Evolutionary conservation across 2,888 invertebrate genomes (phyloP).

Genomic region (Andrena flavipes): DNA sequence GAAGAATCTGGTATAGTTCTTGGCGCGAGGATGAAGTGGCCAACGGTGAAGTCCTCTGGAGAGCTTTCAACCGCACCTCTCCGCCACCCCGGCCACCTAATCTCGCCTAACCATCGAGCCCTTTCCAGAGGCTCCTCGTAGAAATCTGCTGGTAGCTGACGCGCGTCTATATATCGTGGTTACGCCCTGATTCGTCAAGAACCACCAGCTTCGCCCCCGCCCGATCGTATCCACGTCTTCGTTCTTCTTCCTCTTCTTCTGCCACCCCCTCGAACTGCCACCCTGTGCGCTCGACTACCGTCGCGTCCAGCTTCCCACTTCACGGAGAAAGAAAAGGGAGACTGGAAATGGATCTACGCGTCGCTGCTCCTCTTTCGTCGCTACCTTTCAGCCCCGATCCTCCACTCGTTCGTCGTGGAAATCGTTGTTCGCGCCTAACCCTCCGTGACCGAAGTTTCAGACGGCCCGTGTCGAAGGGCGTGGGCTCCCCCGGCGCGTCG

Average conservation of each 20-base stretch:
- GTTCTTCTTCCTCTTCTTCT: background rate
- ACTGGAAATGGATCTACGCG: background rate
- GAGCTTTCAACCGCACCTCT: conserved; percentile 74
- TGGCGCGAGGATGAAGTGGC: conserved; percentile 78
- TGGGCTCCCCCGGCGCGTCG: background rate
- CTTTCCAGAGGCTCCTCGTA: conserved; percentile 25
- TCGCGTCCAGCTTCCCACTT: conserved; percentile 20
- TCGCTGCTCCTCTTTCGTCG: background rate
- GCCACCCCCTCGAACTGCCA: background rate
- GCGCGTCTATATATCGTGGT: conserved; percentile 54
- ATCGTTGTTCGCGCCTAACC: conserved; percentile 7
- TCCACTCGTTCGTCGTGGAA: background rate
- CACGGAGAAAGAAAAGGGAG: background rate
- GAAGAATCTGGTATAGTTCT: conserved; percentile 76
- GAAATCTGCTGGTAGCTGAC: conserved; percentile 26
- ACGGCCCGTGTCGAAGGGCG: background rate
- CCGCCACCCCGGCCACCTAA: conserved; percentile 40
- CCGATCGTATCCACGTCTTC: background rate
- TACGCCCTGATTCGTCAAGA: conserved; percentile 70
- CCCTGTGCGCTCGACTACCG: conserved; percentile 19
- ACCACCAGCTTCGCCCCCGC: conserved; percentile 16
- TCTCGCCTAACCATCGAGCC: conserved; percentile 60
- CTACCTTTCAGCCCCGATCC: conserved; percentile 5
- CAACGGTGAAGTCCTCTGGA: conserved; percentile 76
- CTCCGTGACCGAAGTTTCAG: background rate